phyloP scores from a whole-genome alignment of 2,888 invertebrate genomes.

The Laspeyria flexula region DNA sequence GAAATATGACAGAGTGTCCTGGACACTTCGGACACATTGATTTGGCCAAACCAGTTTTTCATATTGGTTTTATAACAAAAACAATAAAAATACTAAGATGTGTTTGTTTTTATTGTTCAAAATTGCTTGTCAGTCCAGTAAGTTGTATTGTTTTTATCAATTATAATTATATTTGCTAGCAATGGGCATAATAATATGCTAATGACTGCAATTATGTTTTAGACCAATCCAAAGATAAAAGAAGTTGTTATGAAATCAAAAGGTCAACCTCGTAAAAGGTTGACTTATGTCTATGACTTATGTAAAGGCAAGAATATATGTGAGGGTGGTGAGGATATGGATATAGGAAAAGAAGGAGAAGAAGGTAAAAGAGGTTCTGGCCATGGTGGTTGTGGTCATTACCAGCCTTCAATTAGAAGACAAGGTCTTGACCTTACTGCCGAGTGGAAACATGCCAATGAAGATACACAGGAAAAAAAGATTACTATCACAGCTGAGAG shows the following conservation, averaged over 20 bases:
- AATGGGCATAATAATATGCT: background rate
- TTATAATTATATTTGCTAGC: background rate
- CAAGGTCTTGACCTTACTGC: constrained; percentile 97
- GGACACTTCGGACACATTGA: constrained; percentile 99
- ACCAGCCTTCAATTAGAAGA: constrained; percentile 96
- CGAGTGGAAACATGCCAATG: constrained; percentile 99
- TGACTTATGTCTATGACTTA: constrained; percentile 98
- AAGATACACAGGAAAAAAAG: constrained; percentile 99
- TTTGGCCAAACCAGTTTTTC: constrained; percentile 99
- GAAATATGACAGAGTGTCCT: constrained; percentile 99
- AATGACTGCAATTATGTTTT: constrained; percentile 51
- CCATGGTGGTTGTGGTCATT: constrained; percentile 99
- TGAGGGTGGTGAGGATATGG: constrained; percentile 99
- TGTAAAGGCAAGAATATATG: constrained; percentile 99
- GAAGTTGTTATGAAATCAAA: constrained; percentile 98
- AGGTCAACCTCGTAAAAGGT: constrained; percentile 97
- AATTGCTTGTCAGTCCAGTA: constrained; percentile 97
- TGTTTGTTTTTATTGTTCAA: constrained; percentile 99
- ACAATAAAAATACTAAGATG: constrained; percentile 99
- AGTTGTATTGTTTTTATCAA: constrained; percentile 71
- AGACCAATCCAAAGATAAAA: constrained; percentile 96
- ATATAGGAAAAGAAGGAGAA: constrained; percentile 92
- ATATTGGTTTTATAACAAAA: constrained; percentile 98
- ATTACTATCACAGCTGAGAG: constrained; percentile 97
- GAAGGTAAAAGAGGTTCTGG: constrained; percentile 86